phyloP scores from a whole-genome alignment of 2,888 invertebrate species.

The Pogonocherus hispidulus region DNA sequence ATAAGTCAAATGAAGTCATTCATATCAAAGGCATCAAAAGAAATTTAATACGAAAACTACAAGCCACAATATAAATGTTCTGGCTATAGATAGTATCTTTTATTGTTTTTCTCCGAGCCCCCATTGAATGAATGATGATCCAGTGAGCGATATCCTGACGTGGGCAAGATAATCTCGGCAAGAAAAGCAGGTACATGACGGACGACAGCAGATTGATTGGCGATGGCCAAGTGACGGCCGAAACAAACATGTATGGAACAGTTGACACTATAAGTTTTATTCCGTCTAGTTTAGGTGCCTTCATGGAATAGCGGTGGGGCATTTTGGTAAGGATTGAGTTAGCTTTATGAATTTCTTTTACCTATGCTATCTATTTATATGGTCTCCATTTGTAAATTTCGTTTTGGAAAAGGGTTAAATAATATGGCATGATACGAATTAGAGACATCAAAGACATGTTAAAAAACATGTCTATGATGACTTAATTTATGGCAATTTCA shows the following conservation, averaged over 20 bases:
- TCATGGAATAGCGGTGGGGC: not conserved
- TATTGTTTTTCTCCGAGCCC: slow-evolving; percentile 42
- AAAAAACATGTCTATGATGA: no score
- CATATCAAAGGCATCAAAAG: not conserved
- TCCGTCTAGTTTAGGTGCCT: slow-evolving; percentile 9
- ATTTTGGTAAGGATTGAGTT: no score
- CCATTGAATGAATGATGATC: slow-evolving; percentile 44
- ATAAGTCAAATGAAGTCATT: not conserved
- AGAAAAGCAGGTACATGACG: slow-evolving; percentile 44
- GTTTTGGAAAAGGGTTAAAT: no score
- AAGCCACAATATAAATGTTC: slow-evolving; percentile 24
- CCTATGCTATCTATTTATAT: no score
- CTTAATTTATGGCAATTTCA: no score
- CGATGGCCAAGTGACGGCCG: slow-evolving; percentile 30
- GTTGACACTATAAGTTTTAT: slow-evolving; percentile 10
- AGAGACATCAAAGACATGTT: no score
- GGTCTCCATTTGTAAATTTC: no score
- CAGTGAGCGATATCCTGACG: slow-evolving; percentile 30
- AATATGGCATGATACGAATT: no score
- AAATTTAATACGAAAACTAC: slow-evolving; percentile 9
- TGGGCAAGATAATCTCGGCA: slow-evolving; percentile 37
- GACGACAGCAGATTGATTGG: slow-evolving; percentile 48
- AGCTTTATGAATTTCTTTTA: no score
- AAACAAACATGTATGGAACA: slow-evolving; percentile 9
- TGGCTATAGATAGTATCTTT: slow-evolving; percentile 35